Evolutionary conservation across 1,140 invertebrate species (phyloP).

Genomic region (Drosophila varians): DNA sequence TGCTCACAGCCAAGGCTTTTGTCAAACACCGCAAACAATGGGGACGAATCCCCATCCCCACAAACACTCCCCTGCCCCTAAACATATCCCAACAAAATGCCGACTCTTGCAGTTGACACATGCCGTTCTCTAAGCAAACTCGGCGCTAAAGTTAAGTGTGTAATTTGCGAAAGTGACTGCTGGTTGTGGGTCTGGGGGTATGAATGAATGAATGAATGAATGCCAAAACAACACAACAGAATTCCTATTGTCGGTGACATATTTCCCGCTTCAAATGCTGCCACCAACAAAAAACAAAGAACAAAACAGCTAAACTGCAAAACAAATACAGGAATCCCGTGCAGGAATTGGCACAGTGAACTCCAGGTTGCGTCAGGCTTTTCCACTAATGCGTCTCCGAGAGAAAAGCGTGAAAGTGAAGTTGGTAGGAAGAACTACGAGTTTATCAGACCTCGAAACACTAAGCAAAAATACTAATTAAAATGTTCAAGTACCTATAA

Average conservation of each 20-base stretch:
- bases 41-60: not conserved
- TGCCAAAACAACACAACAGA: constrained; percentile 42
- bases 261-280: constrained; percentile 46
- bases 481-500: not conserved
- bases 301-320: constrained; percentile 12
- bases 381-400: constrained; percentile 48
- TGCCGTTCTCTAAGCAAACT: constrained; percentile 52
- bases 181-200: constrained; percentile 5
- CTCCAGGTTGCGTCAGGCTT: constrained; percentile 40
- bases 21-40: constrained; percentile 30
- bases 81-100: constrained; percentile 13
- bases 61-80: not conserved
- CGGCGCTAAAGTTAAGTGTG: constrained; percentile 64
- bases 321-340: constrained; percentile 37
- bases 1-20: constrained; percentile 48
- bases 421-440: not conserved
- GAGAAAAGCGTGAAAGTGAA: constrained; percentile 24
- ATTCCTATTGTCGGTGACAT: constrained; percentile 63
- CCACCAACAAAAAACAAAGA: constrained; percentile 7
- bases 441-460: constrained; percentile 4
- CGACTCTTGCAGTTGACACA: constrained; percentile 61
- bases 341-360: constrained; percentile 71
- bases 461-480: constrained; percentile 29
- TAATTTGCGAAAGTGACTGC: constrained; percentile 72
- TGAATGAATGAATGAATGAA: constrained; percentile 13